A percentile compares a stretch with the other conserved stretches of the same genome.
These are phyloP conservation scores for Heliconius sara DNA, from an alignment of 2,888 invertebrate species.

Conservation along the genomic window DNA sequence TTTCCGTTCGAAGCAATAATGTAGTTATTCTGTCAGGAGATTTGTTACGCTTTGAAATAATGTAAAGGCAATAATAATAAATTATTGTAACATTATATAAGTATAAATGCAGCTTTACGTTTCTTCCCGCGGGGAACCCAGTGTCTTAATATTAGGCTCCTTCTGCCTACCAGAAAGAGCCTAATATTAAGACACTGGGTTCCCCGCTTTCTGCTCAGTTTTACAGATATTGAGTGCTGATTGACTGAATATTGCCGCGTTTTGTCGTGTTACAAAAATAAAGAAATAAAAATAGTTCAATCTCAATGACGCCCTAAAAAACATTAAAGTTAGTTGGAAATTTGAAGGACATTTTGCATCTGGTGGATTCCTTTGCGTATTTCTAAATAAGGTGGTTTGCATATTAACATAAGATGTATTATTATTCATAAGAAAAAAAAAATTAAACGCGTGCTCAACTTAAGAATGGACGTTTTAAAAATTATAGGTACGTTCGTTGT, in stretches of 20 bases:
- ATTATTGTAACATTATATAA: too few species aligned
- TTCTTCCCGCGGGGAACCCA: too few species aligned
- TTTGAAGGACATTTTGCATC: constrained; percentile 15
- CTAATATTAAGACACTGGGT: too few species aligned
- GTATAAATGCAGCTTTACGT: too few species aligned
- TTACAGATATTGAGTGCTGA: too few species aligned
- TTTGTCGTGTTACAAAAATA: too few species aligned
- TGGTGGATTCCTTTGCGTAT: constrained; percentile 11
- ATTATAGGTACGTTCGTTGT: background rate
- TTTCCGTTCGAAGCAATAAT: constrained; percentile 8
- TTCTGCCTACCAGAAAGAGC: too few species aligned
- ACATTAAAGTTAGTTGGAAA: background rate
- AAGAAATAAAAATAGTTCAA: too few species aligned
- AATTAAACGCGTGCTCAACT: background rate
- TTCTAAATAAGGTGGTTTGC: constrained; percentile 7
- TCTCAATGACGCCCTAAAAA: background rate
- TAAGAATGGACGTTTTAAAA: constrained; percentile 5
- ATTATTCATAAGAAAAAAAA: constrained; percentile 2
- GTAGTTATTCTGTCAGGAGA: background rate
- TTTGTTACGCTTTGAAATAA: background rate
- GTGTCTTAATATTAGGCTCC: too few species aligned
- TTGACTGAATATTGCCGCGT: too few species aligned
- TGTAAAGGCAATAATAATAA: background rate
- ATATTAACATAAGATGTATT: constrained; percentile 18
- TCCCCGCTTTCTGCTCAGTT: too few species aligned